Conservation (phyloP, 2,888 invertebrate species). For the Ellobium chinense region DNA sequence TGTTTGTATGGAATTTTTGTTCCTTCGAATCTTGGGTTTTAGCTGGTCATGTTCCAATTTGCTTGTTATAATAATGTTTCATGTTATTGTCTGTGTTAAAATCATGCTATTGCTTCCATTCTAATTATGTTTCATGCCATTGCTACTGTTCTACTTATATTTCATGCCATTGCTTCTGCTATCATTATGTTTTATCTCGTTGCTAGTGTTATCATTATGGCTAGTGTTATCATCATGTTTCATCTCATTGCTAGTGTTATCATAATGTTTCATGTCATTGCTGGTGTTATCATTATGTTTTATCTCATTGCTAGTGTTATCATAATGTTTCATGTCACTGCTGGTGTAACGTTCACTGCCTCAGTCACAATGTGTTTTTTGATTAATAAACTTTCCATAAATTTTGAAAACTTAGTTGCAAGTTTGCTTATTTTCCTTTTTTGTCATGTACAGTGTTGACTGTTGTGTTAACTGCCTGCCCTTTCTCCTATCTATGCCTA, state of each 20-base stretch:
- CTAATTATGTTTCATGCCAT: neutral
- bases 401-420: too few species aligned
- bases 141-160: neutral
- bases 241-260: neutral
- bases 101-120: neutral
- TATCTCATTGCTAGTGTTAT: too few species aligned
- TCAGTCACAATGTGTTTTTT: neutral
- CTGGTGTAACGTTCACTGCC: neutral
- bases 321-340: too few species aligned
- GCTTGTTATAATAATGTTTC: neutral
- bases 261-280: neutral
- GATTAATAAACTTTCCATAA: neutral
- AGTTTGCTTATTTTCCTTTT: neutral
- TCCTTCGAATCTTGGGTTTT: neutral
- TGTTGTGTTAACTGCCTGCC: neutral
- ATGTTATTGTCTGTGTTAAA: neutral
- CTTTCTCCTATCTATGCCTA: neutral
- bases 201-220: neutral
- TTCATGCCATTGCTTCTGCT: neutral
- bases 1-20: neutral
- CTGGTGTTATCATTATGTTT: neutral
- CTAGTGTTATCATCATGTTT: too few species aligned
- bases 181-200: neutral
- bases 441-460: neutral
- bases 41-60: neutral